Base-by-base conservation (phyloP, 2,888 invertebrate genomes). In the Melipona beecheii region DNA sequence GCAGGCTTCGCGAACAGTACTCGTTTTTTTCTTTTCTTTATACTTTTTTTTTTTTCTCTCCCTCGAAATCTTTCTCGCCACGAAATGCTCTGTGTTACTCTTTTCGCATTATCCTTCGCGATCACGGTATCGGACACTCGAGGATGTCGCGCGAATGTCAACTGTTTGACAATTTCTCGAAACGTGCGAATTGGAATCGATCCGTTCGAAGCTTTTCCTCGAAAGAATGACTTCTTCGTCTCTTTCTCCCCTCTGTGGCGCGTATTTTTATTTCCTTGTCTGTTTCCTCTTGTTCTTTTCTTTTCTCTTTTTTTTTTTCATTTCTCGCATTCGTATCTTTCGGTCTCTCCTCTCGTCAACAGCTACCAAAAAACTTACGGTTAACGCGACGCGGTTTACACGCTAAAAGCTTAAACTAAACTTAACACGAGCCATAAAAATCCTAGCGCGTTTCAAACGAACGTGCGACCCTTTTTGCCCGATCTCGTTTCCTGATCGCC, bases 341-440 rank as follows among this genome's bases (percentile, higher is more conserved):
- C 0, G 4, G 24, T 24, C 43, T 17, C n/a, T n/a, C 19, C 17
- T 17, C 15, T 19, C 36, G 4, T 65, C 31, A 79, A 84, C 80
- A 68, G 60, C 65, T 76, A 82, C 69, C 75, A 78, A 31, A 6
- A 43, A 43, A 76, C 80, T 58, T 70, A 54, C n/a, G 43, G 43
- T 65, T 43, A 43, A 65, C 65, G 65, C 65, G 65, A 81, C 75
- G 62, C 70, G 60, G 27, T 74, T 31, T 68, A 82, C 75, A 58
- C 75, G 52, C 75, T 75, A 81, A 77, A 81, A 68, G 83, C 88
- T 86, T 89, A 89, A 89, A 89, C 88, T 89, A 86, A 89, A 89
- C 85, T 86, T 87, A 89, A 85, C 17, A 49, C 71, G 74, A 81
- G 73, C 73, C 86, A 60, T 58, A 88, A 88, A 88, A 88, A 78